Evolutionary conservation across 2,888 invertebrate genomes (phyloP).

Genomic region (Aleiodes alternator): DNA sequence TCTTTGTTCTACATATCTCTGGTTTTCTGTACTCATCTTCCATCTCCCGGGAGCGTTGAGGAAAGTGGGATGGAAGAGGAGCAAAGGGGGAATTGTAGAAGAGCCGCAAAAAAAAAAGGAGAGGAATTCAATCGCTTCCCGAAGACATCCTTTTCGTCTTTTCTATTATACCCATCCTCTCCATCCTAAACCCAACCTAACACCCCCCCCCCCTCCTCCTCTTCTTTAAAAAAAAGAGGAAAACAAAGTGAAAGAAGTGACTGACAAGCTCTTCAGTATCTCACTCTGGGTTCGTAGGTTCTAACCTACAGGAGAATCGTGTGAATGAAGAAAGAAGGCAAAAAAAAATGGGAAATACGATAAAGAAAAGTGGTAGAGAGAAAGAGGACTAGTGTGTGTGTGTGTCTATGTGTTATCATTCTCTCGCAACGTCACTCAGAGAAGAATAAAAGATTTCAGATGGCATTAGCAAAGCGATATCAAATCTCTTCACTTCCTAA

Average conservation of each 20-base stretch:
- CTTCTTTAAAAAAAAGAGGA: not conserved
- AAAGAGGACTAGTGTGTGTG: too few species aligned
- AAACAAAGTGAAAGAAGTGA: conserved; percentile 20
- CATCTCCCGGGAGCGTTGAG: conserved; percentile 17
- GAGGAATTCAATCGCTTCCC: conserved; percentile 58
- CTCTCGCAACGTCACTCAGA: conserved; percentile 31
- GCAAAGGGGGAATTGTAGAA: conserved; percentile 33
- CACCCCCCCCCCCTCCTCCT: not conserved
- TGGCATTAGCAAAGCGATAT: conserved; percentile 46
- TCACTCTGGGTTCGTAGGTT: conserved; percentile 32
- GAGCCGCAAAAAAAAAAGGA: conserved; percentile 58
- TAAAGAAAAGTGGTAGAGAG: conserved; percentile 1
- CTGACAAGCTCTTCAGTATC: conserved; percentile 34
- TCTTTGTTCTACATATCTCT: conserved; percentile 37
- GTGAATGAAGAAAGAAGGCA: conserved; percentile 29
- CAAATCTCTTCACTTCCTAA: conserved; percentile 2
- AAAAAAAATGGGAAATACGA: conserved; percentile 39
- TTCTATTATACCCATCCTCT: conserved; percentile 11
- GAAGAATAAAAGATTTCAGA: conserved; percentile 43
- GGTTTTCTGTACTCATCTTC: too few species aligned
- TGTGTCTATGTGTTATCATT: conserved; percentile 18
- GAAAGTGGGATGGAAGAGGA: conserved; percentile 20
- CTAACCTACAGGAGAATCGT: conserved; percentile 34
- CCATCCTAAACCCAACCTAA: not conserved
- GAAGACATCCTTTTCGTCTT: conserved; percentile 44